Evolutionary conservation across 2,113 vertebrate species (phyloP).

Genomic region (Peucedramus taeniatus): DNA sequence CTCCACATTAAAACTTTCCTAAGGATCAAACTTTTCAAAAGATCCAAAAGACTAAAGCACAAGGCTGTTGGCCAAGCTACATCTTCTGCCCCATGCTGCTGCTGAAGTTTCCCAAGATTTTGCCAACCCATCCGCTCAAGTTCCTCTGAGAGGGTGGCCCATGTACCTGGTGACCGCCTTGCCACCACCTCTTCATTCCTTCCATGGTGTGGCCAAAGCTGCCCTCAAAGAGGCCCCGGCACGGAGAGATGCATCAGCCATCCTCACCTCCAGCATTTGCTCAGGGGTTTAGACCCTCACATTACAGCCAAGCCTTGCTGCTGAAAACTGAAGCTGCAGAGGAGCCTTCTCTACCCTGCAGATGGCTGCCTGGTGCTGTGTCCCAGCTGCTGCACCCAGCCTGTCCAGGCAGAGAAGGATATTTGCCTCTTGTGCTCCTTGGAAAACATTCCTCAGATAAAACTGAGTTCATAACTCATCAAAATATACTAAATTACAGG

Average conservation of each 20-base stretch:
- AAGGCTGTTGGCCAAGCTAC: neutral
- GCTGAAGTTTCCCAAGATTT: neutral
- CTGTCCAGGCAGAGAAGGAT: neutral
- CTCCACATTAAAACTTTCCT: neutral
- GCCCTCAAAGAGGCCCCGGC: neutral
- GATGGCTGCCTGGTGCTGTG: accelerated
- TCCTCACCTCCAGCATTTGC: neutral
- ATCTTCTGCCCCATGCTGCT: neutral
- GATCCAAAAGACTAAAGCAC: neutral
- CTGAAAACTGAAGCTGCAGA: neutral
- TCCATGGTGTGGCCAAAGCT: accelerated
- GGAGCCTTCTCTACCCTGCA: neutral
- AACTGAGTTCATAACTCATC: conserved; percentile 8
- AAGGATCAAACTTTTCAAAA: neutral
- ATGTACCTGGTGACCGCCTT: neutral
- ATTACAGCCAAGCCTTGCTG: neutral
- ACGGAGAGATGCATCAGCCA: neutral
- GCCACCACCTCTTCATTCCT: accelerated
- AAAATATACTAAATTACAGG: conserved; percentile 27
- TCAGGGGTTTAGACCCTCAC: neutral
- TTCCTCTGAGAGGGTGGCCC: neutral
- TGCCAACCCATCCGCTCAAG: neutral
- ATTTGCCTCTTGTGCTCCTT: neutral
- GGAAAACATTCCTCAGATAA: conserved; percentile 30
- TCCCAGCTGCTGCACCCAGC: neutral